phyloP scores from a whole-genome alignment of 2,113 vertebrate species.

The Steatornis caripensis region DNA sequence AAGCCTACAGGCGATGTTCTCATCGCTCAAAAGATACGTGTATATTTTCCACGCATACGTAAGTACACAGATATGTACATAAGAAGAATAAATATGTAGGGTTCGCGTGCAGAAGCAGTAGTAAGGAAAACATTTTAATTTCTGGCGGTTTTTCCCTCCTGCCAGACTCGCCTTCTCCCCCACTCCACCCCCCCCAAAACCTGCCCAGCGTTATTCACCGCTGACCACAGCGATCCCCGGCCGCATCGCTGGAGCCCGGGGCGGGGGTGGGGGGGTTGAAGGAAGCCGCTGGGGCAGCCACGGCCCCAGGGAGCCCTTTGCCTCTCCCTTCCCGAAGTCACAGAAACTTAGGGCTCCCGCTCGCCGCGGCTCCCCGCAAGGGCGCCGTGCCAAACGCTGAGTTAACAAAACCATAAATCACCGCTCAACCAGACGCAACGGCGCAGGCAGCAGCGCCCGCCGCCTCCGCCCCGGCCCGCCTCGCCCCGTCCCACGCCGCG shows the following conservation, averaged over 20 bases:
- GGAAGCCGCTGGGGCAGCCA: background rate
- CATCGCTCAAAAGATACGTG: rapidly evolving
- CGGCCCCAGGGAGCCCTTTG: background rate
- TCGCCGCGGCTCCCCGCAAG: background rate
- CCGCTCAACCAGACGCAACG: background rate
- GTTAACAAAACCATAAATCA: conserved; percentile 16
- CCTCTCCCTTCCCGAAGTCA: background rate
- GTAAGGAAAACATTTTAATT: background rate
- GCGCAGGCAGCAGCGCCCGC: background rate
- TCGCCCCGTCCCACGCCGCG: background rate
- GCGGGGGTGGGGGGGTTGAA: rapidly evolving
- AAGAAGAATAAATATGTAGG: rapidly evolving
- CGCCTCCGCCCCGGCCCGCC: background rate
- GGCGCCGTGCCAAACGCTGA: conserved; percentile 32
- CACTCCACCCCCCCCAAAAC: background rate
- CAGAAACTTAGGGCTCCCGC: conserved; percentile 3
- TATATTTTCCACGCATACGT: rapidly evolving
- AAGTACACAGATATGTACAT: rapidly evolving
- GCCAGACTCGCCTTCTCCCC: background rate
- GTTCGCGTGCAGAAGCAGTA: background rate
- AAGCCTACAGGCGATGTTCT: background rate
- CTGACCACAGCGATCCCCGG: background rate
- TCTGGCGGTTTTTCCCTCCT: background rate
- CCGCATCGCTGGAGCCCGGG: background rate
- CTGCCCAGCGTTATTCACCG: background rate